A percentile compares a stretch with the other conserved stretches of the same genome.
These are phyloP conservation scores for Monochamus saltuarius DNA, from an alignment of 1,140 invertebrate genomes.

Conservation along the genomic window DNA sequence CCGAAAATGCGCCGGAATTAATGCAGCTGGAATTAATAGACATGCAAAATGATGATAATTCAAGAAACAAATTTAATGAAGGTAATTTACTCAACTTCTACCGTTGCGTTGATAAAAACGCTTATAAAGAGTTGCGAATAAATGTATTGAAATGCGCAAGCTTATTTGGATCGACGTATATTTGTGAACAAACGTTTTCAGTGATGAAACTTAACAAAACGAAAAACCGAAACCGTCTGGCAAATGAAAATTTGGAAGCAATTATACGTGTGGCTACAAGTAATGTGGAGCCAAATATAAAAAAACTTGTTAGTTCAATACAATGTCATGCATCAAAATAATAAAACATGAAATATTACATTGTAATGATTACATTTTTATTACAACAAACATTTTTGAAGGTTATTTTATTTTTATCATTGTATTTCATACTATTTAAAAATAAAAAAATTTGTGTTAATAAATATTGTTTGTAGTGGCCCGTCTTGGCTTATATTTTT, in stretches of 20 bases:
- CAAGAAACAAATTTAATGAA: conserved; percentile 24
- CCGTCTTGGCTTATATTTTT: not conserved
- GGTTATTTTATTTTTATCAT: too few relatives aligned
- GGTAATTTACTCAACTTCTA: conserved; percentile 24
- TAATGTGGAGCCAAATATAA: conserved; percentile 36
- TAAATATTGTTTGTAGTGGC: conserved; percentile 7
- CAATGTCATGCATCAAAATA: conserved; percentile 31
- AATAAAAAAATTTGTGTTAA: not conserved
- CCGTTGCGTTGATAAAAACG: conserved; percentile 34
- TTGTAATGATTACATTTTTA: conserved; percentile 3
- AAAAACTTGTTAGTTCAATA: conserved; percentile 33
- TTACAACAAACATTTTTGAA: not conserved
- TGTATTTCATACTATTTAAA: too few relatives aligned
- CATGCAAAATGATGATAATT: conserved; percentile 25
- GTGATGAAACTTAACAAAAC: conserved; percentile 18
- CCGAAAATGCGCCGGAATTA: conserved; percentile 26
- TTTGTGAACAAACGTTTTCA: conserved; percentile 28
- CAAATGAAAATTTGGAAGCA: conserved; percentile 26
- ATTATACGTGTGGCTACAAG: conserved; percentile 38
- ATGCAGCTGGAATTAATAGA: conserved; percentile 25
- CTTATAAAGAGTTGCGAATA: conserved; percentile 38
- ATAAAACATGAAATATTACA: conserved; percentile 18
- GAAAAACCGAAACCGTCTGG: conserved; percentile 22
- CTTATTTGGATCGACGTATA: conserved; percentile 44
- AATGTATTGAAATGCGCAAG: conserved; percentile 38